These are phyloP conservation scores for Xiphorhynchus elegans DNA, from an alignment of 2,113 vertebrate species.

Conservation along the genomic window DNA sequence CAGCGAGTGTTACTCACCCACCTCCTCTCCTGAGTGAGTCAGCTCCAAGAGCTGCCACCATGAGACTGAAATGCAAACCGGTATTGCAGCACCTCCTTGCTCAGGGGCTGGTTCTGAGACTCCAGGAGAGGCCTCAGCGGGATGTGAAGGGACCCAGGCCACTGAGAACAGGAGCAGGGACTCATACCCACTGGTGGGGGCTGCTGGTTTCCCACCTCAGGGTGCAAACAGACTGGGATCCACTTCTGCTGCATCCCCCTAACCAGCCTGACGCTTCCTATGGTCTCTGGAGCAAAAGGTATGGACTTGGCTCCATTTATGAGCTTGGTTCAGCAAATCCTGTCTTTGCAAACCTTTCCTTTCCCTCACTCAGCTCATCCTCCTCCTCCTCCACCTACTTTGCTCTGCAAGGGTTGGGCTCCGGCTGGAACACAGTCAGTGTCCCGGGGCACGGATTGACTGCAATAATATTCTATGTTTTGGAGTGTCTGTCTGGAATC, in stretches of 20 bases:
- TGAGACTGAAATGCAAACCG: neutral
- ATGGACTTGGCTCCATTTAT: neutral
- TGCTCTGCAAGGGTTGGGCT: neutral
- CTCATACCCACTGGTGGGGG: accelerated
- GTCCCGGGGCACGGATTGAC: accelerated
- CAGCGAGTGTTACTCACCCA: neutral
- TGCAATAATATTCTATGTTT: neutral
- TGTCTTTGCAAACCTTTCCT: neutral
- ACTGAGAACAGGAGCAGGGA: neutral
- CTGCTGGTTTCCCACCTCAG: neutral
- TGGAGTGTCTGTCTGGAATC: neutral
- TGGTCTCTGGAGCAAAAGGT: neutral
- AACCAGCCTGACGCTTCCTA: neutral
- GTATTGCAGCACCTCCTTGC: constrained; percentile 14
- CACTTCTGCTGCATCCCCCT: neutral
- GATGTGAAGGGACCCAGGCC: neutral
- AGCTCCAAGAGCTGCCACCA: neutral
- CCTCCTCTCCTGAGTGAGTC: neutral
- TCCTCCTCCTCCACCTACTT: neutral
- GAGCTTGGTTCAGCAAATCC: neutral
- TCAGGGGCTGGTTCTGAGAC: neutral
- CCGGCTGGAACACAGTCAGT: neutral
- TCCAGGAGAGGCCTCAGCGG: neutral
- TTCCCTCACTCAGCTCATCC: neutral
- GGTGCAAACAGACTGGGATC: neutral